phyloP scores from a whole-genome alignment of 2,797 vertebrate species.

The Mus minutoides region DNA sequence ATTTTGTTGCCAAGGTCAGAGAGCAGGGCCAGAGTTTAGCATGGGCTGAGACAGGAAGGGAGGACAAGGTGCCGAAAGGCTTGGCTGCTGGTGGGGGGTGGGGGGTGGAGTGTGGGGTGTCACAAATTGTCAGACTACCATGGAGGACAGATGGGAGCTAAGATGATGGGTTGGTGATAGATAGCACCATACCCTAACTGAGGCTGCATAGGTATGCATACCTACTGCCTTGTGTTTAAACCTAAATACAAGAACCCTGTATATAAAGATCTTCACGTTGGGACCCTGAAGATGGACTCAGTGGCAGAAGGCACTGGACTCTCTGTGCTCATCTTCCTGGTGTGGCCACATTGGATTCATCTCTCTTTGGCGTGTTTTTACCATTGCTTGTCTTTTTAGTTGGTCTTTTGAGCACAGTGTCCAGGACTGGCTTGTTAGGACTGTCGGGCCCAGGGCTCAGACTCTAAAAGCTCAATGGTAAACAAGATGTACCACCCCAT shows the following conservation, averaged over 20 bases:
- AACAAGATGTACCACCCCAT: not conserved
- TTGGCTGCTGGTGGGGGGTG: not conserved
- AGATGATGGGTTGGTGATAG: not conserved
- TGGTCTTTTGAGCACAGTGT: not conserved
- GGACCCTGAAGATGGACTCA: not conserved
- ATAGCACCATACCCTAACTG: not conserved
- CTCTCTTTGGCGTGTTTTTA: not conserved
- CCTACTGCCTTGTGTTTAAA: not conserved
- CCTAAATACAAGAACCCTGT: not conserved
- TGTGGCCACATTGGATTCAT: too few species aligned
- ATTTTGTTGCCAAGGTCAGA: slow-evolving; percentile 12
- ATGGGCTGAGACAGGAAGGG: not conserved
- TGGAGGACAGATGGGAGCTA: not conserved
- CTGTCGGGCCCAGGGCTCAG: not conserved
- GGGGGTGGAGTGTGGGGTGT: not conserved
- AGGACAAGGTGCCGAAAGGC: not conserved
- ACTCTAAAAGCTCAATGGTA: not conserved
- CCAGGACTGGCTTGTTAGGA: not conserved
- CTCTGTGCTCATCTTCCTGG: not conserved
- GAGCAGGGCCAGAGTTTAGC: not conserved
- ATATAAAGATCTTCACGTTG: not conserved
- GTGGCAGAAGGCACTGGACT: not conserved
- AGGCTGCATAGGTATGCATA: not conserved
- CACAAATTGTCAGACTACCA: not conserved
- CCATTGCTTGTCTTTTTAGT: not conserved